Conservation (phyloP, 1,140 invertebrate species). For the Dendroctonus valens region DNA sequence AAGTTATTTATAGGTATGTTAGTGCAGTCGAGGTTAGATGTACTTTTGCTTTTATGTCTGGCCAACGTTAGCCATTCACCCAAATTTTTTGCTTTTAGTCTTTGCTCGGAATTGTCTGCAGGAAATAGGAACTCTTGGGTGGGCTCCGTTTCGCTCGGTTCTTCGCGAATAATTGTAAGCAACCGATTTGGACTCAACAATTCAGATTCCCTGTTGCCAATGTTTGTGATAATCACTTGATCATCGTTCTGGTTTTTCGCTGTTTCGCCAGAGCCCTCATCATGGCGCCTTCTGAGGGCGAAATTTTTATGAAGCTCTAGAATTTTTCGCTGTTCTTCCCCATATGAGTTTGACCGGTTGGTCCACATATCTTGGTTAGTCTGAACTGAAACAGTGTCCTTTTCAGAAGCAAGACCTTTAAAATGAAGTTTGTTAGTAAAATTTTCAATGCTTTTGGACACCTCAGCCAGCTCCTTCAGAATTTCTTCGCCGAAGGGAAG, state of each 20-base stretch:
- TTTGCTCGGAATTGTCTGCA: slow-evolving; percentile 27
- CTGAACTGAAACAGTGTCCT: slow-evolving; percentile 31
- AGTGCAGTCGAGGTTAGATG: slow-evolving; percentile 32
- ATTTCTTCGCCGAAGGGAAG: slow-evolving; percentile 65
- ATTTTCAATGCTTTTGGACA: slow-evolving; percentile 58
- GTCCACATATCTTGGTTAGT: slow-evolving; percentile 50
- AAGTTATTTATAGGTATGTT: slow-evolving; percentile 38
- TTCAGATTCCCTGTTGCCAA: slow-evolving; percentile 1
- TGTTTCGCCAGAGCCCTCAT: slow-evolving; percentile 45
- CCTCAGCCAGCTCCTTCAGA: slow-evolving; percentile 63
- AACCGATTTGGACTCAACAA: slow-evolving; percentile 47
- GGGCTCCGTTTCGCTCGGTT: slow-evolving; percentile 33
- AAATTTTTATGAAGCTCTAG: slow-evolving; percentile 69
- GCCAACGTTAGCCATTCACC: slow-evolving; percentile 57
- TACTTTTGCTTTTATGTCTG: slow-evolving; percentile 44
- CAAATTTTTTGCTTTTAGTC: slow-evolving; percentile 52
- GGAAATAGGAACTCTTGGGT: slow-evolving; percentile 7
- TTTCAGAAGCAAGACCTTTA: slow-evolving; percentile 3
- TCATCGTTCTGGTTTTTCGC: slow-evolving; percentile 35
- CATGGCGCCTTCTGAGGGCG: slow-evolving; percentile 60
- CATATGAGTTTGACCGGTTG: slow-evolving; percentile 34
- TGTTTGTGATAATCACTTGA: slow-evolving; percentile 39
- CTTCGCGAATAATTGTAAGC: slow-evolving; percentile 57
- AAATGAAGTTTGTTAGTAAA: slow-evolving; percentile 31
- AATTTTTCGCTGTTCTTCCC: slow-evolving; percentile 58